Conservation (phyloP, 1,140 invertebrate species). For the Cydia strobilella region DNA sequence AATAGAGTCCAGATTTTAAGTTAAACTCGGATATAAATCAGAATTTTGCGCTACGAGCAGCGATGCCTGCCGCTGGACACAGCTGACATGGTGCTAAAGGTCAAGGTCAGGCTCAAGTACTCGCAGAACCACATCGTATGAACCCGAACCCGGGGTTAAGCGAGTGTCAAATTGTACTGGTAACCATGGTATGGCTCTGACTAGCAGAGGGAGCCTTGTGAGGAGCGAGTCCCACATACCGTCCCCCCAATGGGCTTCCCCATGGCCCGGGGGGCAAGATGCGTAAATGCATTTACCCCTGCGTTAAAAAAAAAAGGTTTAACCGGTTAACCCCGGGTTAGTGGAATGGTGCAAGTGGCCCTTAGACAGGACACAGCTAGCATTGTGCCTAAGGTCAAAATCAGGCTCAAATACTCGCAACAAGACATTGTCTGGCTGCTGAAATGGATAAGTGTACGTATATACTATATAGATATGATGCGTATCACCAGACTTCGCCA, state of each 20-base stretch:
- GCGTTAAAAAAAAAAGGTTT: too few relatives aligned
- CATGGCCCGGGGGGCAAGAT: too few relatives aligned
- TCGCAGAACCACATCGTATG: conserved; percentile 73
- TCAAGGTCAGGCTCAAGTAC: conserved; percentile 75
- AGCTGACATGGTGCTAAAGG: conserved; percentile 75
- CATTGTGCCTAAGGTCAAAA: conserved; percentile 77
- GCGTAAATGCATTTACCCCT: too few relatives aligned
- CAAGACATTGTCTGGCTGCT: conserved; percentile 75
- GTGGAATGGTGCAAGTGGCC: too few relatives aligned
- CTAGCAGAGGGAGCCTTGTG: too few relatives aligned
- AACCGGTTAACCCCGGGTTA: too few relatives aligned
- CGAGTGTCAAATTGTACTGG: too few relatives aligned
- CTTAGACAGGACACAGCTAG: too few relatives aligned
- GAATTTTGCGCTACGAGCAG: conserved; percentile 48
- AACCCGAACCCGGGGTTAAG: too few relatives aligned
- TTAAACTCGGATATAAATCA: not conserved
- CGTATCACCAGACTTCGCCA: not conserved
- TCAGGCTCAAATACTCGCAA: conserved; percentile 70
- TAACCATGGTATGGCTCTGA: too few relatives aligned
- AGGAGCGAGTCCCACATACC: too few relatives aligned
- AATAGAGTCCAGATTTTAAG: not conserved
- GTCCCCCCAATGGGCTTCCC: too few relatives aligned
- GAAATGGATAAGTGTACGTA: conserved; percentile 63
- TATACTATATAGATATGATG: not conserved
- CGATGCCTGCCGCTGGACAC: conserved; percentile 63